Evolutionary conservation across 1,140 invertebrate species (phyloP).

Genomic region (Elysia chlorotica): DNA sequence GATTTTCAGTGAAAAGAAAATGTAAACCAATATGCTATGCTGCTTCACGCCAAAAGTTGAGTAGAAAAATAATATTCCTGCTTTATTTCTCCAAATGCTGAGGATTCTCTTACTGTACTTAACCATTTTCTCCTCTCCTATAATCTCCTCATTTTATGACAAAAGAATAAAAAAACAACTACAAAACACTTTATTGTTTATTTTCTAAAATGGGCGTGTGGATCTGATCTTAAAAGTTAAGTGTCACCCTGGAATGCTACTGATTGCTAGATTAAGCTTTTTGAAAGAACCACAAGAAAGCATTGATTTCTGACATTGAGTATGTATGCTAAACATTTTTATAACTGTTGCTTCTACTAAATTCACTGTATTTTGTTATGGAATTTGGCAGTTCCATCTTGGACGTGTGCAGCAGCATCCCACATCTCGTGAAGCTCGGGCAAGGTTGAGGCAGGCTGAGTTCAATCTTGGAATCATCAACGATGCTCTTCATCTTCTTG

Average conservation of each 20-base stretch:
- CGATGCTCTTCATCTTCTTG: background rate
- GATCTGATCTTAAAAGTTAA: background rate
- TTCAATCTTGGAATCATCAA: conserved; percentile 17
- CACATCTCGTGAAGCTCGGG: conserved; percentile 3
- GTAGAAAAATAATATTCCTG: too few species aligned
- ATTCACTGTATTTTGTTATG: background rate
- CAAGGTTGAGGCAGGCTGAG: conserved; percentile 12
- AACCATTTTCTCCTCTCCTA: too few species aligned
- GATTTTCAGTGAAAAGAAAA: background rate
- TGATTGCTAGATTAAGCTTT: background rate
- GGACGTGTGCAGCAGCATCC: background rate
- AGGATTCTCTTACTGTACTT: too few species aligned
- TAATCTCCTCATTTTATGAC: too few species aligned
- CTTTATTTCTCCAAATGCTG: too few species aligned
- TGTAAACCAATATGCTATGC: background rate
- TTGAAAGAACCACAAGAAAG: too few species aligned
- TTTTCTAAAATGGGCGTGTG: background rate
- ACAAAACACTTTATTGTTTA: too few species aligned
- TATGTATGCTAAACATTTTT: too few species aligned
- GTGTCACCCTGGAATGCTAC: background rate
- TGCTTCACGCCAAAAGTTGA: too few species aligned
- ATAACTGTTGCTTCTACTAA: background rate
- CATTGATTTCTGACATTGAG: too few species aligned
- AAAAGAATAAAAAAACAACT: too few species aligned
- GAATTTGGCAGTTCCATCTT: conserved; percentile 20